Base-by-base conservation (phyloP, 2,797 vertebrate species). In the Tapirus indicus region DNA sequence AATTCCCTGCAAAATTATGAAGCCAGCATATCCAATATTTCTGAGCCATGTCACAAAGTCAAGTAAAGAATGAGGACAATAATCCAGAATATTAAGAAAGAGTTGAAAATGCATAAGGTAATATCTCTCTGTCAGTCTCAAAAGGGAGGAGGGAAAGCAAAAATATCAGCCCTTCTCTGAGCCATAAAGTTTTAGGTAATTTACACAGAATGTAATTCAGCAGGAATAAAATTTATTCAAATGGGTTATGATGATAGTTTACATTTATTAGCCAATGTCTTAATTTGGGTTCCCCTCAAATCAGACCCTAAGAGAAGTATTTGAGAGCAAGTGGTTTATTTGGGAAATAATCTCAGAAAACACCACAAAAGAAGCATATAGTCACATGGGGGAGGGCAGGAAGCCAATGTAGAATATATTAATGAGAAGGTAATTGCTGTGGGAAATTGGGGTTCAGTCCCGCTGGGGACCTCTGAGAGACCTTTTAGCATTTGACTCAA, bases 21-120 rank as follows among this genome's bases (percentile, higher is more conserved):
- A 86, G 54, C 10, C 29, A n/a, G 2, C 12, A 38, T 38, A 74
- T 25, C 29, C 66, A 27, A 85, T 2, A 13, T 5, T 13, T 79
- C 16, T 23, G 12, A 93, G 23, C 3, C 9, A n/a, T 23, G 62
- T 29, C 32, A 83, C 44, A 41, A 68, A 77, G 12, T 78, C n/a
- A 7, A 29, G 1, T n/a, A 83, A 2, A 75, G 5, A 75, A 56
- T 44, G 18, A 56, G 17, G 6, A 72, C 27, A 83, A 60, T 64
- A 86, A 95, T 41, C 3, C 13, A 79, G 18, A 80, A 94, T 82
- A 69, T 94, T 77, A 64, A 52, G 72, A 49, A 95, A 86, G n/a
- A 20, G 16, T 54, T 86, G 66, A 89, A 91, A 91, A 86, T 82
- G 6, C 49, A 5, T 44, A 44, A 62, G 20, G 6, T 62, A 32